These are phyloP conservation scores for Poeciliopsis occidentalis DNA, from an alignment of 2,113 vertebrate genomes.

Conservation along the genomic window DNA sequence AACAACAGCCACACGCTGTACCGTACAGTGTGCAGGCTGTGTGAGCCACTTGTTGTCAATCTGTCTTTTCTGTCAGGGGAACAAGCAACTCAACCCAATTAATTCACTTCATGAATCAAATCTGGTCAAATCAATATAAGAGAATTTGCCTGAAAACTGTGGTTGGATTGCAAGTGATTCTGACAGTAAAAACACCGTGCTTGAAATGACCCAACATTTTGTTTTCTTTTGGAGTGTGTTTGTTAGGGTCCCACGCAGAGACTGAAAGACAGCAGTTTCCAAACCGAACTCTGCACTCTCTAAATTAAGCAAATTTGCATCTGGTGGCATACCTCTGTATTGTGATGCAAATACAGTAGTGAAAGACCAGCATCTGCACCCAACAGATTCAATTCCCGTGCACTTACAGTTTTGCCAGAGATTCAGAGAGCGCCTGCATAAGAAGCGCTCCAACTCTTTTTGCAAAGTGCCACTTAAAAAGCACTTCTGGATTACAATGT, in stretches of 20 bases:
- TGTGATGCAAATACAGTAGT: conserved; percentile 57
- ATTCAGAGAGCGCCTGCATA: conserved; percentile 49
- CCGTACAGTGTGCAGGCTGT: conserved; percentile 45
- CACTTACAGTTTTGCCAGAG: conserved; percentile 21
- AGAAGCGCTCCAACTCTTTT: conserved; percentile 27
- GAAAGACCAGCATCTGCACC: conserved; percentile 33
- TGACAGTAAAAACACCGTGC: conserved; percentile 36
- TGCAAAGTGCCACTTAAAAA: conserved; percentile 22
- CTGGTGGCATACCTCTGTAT: conserved; percentile 7
- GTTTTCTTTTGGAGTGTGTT: conserved; percentile 10
- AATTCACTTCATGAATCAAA: conserved; percentile 70
- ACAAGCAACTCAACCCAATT: conserved; percentile 53
- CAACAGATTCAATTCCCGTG: conserved; percentile 22
- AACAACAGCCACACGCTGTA: conserved; percentile 46
- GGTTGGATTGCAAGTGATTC: conserved; percentile 58
- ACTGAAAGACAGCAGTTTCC: neutral
- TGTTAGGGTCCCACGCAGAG: conserved; percentile 23
- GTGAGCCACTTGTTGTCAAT: conserved; percentile 12
- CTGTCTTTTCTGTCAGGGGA: neutral
- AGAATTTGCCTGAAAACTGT: conserved; percentile 48
- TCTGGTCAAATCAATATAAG: conserved; percentile 48
- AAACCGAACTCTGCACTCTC: neutral
- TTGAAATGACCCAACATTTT: conserved; percentile 15
- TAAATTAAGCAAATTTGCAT: conserved; percentile 41
- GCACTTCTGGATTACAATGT: conserved; percentile 35